phyloP scores from a whole-genome alignment of 2,113 vertebrate genomes.

The Callorhinus ursinus region DNA sequence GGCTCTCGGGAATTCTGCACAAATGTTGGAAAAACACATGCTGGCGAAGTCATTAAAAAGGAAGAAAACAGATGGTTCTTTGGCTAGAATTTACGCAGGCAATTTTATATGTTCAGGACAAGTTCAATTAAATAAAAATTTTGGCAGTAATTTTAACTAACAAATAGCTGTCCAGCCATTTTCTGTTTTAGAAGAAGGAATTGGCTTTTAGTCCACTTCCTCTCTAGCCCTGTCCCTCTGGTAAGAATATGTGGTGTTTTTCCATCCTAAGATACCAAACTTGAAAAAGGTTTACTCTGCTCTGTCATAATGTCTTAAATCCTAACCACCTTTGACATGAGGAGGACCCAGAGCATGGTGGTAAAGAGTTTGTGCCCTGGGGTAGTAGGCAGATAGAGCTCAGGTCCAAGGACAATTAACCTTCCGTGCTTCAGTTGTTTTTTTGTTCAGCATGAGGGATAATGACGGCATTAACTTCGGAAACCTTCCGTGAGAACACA shows the following conservation, averaged over 20 bases:
- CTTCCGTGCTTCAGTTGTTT: background rate
- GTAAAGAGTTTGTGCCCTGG: background rate
- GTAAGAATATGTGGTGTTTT: background rate
- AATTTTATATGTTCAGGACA: constrained; percentile 61
- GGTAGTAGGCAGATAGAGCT: background rate
- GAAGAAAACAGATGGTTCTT: constrained; percentile 69
- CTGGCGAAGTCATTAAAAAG: constrained; percentile 64
- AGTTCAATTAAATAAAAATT: constrained; percentile 65
- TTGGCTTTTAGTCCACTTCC: background rate
- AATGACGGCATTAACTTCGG: background rate
- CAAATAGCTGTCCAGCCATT: background rate
- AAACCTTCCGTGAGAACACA: background rate
- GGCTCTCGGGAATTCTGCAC: constrained; percentile 59
- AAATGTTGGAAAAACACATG: constrained; percentile 65
- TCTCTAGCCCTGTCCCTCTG: rapidly evolving
- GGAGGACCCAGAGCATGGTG: rapidly evolving
- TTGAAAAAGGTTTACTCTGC: background rate
- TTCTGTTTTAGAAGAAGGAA: constrained; percentile 8
- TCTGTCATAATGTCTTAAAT: background rate
- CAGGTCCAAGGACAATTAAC: background rate
- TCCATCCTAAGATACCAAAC: background rate
- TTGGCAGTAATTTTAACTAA: background rate
- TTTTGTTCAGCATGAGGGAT: background rate
- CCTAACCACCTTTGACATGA: background rate
- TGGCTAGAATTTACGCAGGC: constrained; percentile 50